Evolutionary conservation across 2,113 vertebrate genomes (phyloP).

Genomic region (Oxygymnocypris stewartii): DNA sequence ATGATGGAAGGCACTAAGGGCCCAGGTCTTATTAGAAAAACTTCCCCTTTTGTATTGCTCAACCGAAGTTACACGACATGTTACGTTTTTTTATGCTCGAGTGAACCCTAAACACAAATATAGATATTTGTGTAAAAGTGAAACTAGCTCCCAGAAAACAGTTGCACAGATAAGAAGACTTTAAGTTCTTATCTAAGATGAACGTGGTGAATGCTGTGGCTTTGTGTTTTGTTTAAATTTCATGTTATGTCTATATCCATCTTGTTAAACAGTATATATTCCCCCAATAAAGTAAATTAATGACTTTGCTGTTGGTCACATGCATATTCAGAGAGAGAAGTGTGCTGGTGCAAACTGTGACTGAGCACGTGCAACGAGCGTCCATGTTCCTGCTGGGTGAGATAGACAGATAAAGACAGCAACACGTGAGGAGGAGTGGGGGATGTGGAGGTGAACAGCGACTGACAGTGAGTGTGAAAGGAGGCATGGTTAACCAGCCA

Average conservation of each 20-base stretch:
- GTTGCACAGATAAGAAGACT: background rate
- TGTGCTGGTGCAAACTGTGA: slow-evolving; percentile 46
- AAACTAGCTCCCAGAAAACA: slow-evolving; percentile 17
- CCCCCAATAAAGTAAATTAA: slow-evolving; percentile 24
- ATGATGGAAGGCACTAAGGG: background rate
- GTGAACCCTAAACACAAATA: background rate
- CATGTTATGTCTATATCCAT: background rate
- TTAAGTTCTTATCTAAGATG: slow-evolving; percentile 22
- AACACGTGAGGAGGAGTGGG: slow-evolving; percentile 45
- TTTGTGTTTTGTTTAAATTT: background rate
- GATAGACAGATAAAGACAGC: slow-evolving; percentile 68
- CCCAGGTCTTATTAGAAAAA: background rate
- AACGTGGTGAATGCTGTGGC: background rate
- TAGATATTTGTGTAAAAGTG: background rate
- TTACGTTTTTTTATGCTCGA: no score
- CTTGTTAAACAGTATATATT: background rate
- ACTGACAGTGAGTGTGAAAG: slow-evolving; percentile 46
- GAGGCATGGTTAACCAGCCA: slow-evolving; percentile 7
- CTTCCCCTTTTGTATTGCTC: background rate
- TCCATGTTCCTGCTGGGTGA: slow-evolving; percentile 62
- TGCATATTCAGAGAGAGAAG: background rate
- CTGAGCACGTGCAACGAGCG: slow-evolving; percentile 65
- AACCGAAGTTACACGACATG: background rate
- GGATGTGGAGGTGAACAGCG: slow-evolving; percentile 11
- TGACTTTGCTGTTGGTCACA: slow-evolving; percentile 9